phyloP scores from a whole-genome alignment of 2,888 invertebrate genomes.

The Hypercompe scribonia region DNA sequence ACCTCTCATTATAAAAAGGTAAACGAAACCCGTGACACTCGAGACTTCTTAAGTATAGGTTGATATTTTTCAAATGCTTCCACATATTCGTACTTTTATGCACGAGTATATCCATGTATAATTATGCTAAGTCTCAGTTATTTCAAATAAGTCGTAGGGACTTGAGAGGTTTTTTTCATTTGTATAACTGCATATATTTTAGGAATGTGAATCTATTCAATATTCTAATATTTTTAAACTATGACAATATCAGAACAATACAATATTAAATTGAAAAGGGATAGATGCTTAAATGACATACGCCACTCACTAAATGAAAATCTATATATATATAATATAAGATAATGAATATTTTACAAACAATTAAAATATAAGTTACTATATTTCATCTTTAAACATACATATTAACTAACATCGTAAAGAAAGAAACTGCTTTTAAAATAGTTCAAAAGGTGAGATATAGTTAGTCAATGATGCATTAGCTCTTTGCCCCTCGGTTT shows the following conservation, averaged over 20 bases:
- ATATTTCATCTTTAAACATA: not conserved
- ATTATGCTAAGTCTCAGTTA: not conserved
- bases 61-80: not conserved
- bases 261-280: not conserved
- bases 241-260: not conserved
- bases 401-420: not conserved
- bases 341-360: not conserved
- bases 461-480: too few species aligned
- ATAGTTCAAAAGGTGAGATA: too few species aligned
- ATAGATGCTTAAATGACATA: not conserved
- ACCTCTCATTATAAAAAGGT: not conserved
- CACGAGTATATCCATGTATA: not conserved
- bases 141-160: not conserved
- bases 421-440: not conserved
- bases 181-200: not conserved
- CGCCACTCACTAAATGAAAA: not conserved
- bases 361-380: not conserved
- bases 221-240: not conserved
- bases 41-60: not conserved
- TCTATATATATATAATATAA: too few species aligned
- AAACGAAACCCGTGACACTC: not conserved
- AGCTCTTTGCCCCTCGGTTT: too few species aligned
- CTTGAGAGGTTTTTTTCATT: not conserved
- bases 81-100: not conserved
- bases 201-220: not conserved